These are phyloP conservation scores for Parnassius mnemosyne DNA, from an alignment of 2,888 invertebrate genomes.

Conservation along the genomic window DNA sequence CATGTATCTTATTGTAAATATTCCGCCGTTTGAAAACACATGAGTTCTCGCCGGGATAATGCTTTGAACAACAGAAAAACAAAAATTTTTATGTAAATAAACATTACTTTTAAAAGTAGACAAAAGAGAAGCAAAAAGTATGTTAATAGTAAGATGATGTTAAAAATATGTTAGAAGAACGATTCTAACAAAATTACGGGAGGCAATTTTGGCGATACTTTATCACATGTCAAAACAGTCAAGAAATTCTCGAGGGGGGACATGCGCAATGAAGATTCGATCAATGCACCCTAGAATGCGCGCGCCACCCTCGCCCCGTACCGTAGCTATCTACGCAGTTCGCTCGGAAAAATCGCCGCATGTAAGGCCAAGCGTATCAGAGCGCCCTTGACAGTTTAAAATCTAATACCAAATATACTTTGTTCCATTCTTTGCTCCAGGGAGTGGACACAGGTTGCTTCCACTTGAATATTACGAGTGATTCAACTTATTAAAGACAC, in stretches of 20 bases:
- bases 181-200: conserved; percentile 27
- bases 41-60: no score
- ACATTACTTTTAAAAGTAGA: background rate
- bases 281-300: conserved; percentile 74
- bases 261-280: conserved; percentile 72
- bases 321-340: conserved; percentile 70
- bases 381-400: conserved; percentile 56
- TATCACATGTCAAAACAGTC: conserved; percentile 65
- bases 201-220: conserved; percentile 28
- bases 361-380: conserved; percentile 47
- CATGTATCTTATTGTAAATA: no score
- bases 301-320: conserved; percentile 64
- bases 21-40: no score
- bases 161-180: conserved; percentile 21
- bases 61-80: background rate
- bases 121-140: conserved; percentile 4
- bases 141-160: conserved; percentile 1
- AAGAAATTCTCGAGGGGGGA: conserved; percentile 50
- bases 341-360: conserved; percentile 60
- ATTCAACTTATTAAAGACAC: conserved; percentile 72
- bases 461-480: conserved; percentile 23
- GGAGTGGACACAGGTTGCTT: conserved; percentile 41
- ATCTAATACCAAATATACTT: conserved; percentile 30
- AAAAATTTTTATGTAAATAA: background rate
- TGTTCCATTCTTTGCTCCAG: conserved; percentile 44